A percentile compares a stretch with the other conserved stretches of the same genome.
Conservation (phyloP, 2,888 invertebrate genomes). For the Epsilonema sp. region DNA sequence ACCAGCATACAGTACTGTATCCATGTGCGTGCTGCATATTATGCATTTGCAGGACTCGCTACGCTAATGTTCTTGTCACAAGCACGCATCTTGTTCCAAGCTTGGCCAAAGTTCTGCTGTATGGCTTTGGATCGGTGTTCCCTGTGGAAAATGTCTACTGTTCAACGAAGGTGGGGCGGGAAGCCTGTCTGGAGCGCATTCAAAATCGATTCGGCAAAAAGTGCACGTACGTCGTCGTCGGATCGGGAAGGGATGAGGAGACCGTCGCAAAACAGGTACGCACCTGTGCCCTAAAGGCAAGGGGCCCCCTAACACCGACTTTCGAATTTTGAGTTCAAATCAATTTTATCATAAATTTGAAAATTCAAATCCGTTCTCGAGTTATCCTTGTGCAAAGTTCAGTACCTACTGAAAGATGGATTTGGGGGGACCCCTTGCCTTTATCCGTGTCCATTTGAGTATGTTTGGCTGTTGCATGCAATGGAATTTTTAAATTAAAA, state of each 20-base stretch:
- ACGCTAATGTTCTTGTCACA: slow-evolving; percentile 85
- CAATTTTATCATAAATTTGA: too few relatives aligned
- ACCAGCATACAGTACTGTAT: too few relatives aligned
- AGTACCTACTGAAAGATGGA: too few relatives aligned
- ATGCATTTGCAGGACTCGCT: slow-evolving; percentile 44
- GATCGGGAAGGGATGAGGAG: slow-evolving; percentile 87
- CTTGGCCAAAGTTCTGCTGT: slow-evolving; percentile 73
- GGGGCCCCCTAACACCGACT: too few relatives aligned
- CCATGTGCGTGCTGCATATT: too few relatives aligned
- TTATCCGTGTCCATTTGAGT: neutral
- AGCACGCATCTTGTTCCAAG: slow-evolving; percentile 85
- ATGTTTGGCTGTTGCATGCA: neutral
- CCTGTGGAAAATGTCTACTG: slow-evolving; percentile 96
- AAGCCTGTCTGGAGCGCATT: slow-evolving; percentile 86
- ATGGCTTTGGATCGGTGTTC: slow-evolving; percentile 82
- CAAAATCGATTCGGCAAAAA: slow-evolving; percentile 82
- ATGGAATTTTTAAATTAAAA: slow-evolving; percentile 16
- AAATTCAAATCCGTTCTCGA: too few relatives aligned
- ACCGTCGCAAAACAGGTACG: slow-evolving; percentile 65
- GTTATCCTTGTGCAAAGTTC: too few relatives aligned
- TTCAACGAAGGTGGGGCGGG: slow-evolving; percentile 81
- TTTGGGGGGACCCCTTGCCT: too few relatives aligned
- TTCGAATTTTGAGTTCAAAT: too few relatives aligned
- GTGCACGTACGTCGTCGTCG: slow-evolving; percentile 90
- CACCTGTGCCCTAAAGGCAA: neutral